Evolutionary conservation across 2,888 invertebrate species (phyloP).

Genomic region (Plutella xylostella): DNA sequence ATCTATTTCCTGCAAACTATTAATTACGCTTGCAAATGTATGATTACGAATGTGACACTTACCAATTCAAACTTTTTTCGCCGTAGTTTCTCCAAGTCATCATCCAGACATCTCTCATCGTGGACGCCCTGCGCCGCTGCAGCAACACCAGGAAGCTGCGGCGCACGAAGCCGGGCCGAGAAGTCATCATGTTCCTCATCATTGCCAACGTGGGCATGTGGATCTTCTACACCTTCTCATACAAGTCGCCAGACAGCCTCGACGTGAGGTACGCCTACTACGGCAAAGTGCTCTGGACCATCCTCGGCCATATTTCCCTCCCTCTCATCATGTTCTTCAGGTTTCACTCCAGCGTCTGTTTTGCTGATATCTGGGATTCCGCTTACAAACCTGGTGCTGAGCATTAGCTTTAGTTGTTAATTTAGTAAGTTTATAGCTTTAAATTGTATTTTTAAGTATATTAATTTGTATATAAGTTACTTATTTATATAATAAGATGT

Average conservation of each 20-base stretch:
- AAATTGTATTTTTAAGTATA: too few relatives aligned
- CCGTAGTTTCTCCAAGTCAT: conserved; percentile 79
- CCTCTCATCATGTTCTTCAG: conserved; percentile 83
- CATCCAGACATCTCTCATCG: conserved; percentile 79
- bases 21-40: too few relatives aligned
- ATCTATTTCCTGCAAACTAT: too few relatives aligned
- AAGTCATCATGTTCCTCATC: conserved; percentile 80
- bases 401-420: conserved; percentile 31
- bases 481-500: too few relatives aligned
- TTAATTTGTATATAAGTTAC: too few relatives aligned
- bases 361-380: conserved; percentile 83
- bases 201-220: conserved; percentile 83
- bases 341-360: conserved; percentile 83
- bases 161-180: conserved; percentile 78
- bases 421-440: neutral
- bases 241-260: conserved; percentile 59
- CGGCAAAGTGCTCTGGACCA: conserved; percentile 77
- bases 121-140: conserved; percentile 80
- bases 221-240: conserved; percentile 79
- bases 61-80: conserved; percentile 22
- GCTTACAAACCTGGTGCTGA: conserved; percentile 74
- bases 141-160: conserved; percentile 74
- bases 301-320: conserved; percentile 78
- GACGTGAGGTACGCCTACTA: conserved; percentile 75
- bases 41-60: too few relatives aligned